Conservation (phyloP, 2,888 invertebrate genomes). For the Blastobasis adustella region DNA sequence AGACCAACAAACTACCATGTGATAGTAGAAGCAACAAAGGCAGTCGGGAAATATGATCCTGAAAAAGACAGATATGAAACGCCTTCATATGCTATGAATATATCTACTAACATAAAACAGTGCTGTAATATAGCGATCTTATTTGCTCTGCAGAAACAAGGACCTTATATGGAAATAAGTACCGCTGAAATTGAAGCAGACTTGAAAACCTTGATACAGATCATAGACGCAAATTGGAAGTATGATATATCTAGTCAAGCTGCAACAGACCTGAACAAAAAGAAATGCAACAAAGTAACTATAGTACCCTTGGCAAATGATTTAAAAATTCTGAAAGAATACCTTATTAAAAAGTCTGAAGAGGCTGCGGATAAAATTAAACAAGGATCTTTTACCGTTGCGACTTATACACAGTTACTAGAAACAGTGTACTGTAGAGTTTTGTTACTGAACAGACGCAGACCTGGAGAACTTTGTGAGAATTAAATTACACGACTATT, state of each 20-base stretch:
- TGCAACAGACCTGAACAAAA: conserved; percentile 20
- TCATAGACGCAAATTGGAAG: conserved; percentile 19
- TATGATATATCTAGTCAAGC: conserved; percentile 19
- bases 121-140: conserved; percentile 25
- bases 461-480: conserved; percentile 20
- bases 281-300: conserved; percentile 22
- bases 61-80: conserved; percentile 18
- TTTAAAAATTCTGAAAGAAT: conserved; percentile 17
- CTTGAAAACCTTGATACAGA: conserved; percentile 17
- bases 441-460: too few relatives aligned
- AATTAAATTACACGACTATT: conserved; percentile 15
- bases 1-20: conserved; percentile 8
- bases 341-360: conserved; percentile 10
- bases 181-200: conserved; percentile 18
- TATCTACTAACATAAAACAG: conserved; percentile 22
- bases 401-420: conserved; percentile 17
- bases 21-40: conserved; percentile 11
- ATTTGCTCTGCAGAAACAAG: conserved; percentile 17
- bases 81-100: conserved; percentile 23
- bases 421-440: conserved; percentile 22
- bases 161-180: conserved; percentile 14
- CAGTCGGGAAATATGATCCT: conserved; percentile 13
- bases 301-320: conserved; percentile 21
- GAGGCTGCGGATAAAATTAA: conserved; percentile 2
- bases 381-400: conserved; percentile 6